Base-by-base conservation (phyloP, 2,797 vertebrate genomes). In the Mastacembelus armatus region DNA sequence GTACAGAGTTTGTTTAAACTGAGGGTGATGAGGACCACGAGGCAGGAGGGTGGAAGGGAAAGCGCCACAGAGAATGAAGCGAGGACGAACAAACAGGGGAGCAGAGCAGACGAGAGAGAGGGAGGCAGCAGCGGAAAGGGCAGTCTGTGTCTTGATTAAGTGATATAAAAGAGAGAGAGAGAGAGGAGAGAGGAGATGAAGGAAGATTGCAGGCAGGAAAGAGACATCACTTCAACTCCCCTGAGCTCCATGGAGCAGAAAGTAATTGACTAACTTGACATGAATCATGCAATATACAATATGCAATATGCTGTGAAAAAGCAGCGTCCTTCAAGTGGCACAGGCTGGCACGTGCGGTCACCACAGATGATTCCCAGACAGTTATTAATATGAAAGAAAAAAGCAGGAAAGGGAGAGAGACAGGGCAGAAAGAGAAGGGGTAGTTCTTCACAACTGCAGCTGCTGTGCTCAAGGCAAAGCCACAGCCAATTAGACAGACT, bases 101-200 rank as follows among this genome's bases (percentile, higher is more conserved):
- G 80, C 59, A 22, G 69, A 81, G 73, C 65, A 69, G 62, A 83
- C 51, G 60, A 83, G 78, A 85, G 79, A 81, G 88, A 90, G 81
- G 88, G 81, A 85, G 85, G 85, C 87, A 91, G 92, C 88, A 80
- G 88, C 91, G 91, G 86, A 93, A 93, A 93, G 90, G 90, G 91
- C 88, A 91, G 92, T 91, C 89, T 91, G 90, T 86, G 90, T 89
- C 92, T 93, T 91, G 90, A 93, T 93, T 91, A 92, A 92, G 90
- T 91, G 91, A 92, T 91, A 91, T 61, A 61, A 77, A 75, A 76
- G 73, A 70, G 66, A 55, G 63, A 38, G 75, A 60, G 73, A 59
- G 59, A 68, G 66, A 36, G 67, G 55, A 62, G 78, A 71, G 80
- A 45, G 44, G 45, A 61, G 87, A 79, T 78, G 74, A 63, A 79